These are phyloP conservation scores for Micromesistius poutassou DNA, from an alignment of 2,797 vertebrate species.

Conservation along the genomic window DNA sequence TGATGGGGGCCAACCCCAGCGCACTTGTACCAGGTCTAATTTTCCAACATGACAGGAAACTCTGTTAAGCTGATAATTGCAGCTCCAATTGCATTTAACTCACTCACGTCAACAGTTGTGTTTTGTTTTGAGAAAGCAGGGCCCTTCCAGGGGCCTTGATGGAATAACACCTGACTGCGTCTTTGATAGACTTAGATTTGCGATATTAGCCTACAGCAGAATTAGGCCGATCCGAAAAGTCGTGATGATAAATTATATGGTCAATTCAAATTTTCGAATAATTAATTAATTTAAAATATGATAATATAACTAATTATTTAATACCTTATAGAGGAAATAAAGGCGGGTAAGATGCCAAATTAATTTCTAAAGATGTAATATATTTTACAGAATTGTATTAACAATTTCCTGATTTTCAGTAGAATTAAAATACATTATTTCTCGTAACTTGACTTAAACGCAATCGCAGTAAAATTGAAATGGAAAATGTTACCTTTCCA, in stretches of 20 bases:
- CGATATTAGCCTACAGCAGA: neutral
- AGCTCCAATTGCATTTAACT: constrained; percentile 77
- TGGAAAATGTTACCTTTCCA: constrained; percentile 2
- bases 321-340: neutral
- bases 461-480: neutral
- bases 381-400: neutral
- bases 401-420: neutral
- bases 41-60: constrained; percentile 78
- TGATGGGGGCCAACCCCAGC: constrained; percentile 63
- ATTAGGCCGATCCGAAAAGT: neutral
- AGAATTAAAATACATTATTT: neutral
- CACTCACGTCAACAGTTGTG: constrained; percentile 77
- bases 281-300: neutral
- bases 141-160: constrained; percentile 30
- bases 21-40: constrained; percentile 74
- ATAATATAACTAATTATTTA: neutral
- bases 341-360: neutral
- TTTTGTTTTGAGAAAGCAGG: constrained; percentile 65
- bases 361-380: neutral
- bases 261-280: neutral
- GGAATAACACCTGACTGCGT: constrained; percentile 31
- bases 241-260: neutral
- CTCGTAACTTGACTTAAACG: neutral
- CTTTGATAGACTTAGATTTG: constrained; percentile 39
- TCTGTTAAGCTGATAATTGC: constrained; percentile 79